phyloP scores from a whole-genome alignment of 2,797 vertebrate species.

The Xyrichtys novacula region DNA sequence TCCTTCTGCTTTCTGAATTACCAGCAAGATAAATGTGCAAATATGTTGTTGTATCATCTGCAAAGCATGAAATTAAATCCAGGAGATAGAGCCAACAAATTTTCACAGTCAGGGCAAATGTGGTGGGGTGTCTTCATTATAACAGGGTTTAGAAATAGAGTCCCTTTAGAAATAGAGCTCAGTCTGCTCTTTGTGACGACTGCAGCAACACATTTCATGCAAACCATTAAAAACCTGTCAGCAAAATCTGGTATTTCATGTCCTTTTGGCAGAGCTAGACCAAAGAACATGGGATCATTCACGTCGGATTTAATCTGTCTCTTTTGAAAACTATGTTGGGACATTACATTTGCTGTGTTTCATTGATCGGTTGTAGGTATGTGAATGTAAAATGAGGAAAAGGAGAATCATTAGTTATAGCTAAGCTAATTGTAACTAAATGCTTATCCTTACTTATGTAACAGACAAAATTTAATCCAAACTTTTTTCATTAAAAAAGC shows the following conservation, averaged over 20 bases:
- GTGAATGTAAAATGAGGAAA: no score
- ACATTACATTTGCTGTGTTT: not conserved
- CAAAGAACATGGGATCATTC: not conserved
- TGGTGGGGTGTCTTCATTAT: not conserved
- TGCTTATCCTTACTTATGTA: no score
- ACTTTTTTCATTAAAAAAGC: no score
- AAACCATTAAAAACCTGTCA: not conserved
- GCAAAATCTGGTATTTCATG: not conserved
- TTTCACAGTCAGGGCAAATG: not conserved
- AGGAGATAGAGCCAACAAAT: not conserved
- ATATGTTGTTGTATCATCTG: constrained; percentile 1
- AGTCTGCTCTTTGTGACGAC: not conserved
- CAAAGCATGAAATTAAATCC: constrained; percentile 20
- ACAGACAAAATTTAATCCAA: no score
- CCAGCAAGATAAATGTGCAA: not conserved
- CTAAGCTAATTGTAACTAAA: no score
- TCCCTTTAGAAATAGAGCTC: not conserved
- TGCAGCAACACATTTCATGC: not conserved
- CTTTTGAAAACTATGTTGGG: not conserved
- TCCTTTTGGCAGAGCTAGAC: not conserved
- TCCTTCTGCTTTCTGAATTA: constrained; percentile 3
- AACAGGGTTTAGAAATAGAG: not conserved
- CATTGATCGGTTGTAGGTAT: no score
- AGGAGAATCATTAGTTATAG: no score
- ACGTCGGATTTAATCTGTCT: not conserved